phyloP scores from a whole-genome alignment of 2,113 vertebrate species.

The Spheniscus mendiculus region DNA sequence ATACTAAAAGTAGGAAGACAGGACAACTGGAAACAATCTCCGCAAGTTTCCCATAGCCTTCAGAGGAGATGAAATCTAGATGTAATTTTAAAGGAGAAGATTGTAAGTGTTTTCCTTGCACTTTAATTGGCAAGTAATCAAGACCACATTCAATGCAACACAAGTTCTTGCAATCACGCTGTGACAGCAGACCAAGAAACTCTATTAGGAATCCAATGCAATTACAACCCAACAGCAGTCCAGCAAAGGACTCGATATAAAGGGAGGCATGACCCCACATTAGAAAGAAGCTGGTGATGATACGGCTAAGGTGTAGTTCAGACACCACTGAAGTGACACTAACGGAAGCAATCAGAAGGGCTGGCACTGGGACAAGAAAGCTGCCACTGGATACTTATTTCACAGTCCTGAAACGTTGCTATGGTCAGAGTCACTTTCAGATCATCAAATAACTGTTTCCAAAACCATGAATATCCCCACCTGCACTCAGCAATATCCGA shows the following conservation, averaged over 20 bases:
- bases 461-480: neutral
- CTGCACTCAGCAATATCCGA: neutral
- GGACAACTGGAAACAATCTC: neutral
- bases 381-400: neutral
- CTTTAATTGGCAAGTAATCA: constrained; percentile 63
- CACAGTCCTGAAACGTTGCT: neutral
- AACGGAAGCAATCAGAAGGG: neutral
- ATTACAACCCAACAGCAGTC: constrained; percentile 40
- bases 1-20: neutral
- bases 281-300: neutral
- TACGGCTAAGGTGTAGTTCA: neutral
- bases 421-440: neutral
- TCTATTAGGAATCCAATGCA: constrained; percentile 48
- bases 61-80: neutral
- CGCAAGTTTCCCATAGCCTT: neutral
- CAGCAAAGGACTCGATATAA: neutral
- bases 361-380: neutral
- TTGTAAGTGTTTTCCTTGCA: constrained; percentile 34
- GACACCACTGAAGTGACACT: neutral
- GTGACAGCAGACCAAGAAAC: constrained; percentile 53
- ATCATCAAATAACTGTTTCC: neutral
- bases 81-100: constrained; percentile 25
- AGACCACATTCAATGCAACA: constrained; percentile 48
- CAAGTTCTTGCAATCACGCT: constrained; percentile 33
- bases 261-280: constrained; percentile 17